These are phyloP conservation scores for Amphiprion clarkii DNA, from an alignment of 2,797 vertebrate species.

Conservation along the genomic window DNA sequence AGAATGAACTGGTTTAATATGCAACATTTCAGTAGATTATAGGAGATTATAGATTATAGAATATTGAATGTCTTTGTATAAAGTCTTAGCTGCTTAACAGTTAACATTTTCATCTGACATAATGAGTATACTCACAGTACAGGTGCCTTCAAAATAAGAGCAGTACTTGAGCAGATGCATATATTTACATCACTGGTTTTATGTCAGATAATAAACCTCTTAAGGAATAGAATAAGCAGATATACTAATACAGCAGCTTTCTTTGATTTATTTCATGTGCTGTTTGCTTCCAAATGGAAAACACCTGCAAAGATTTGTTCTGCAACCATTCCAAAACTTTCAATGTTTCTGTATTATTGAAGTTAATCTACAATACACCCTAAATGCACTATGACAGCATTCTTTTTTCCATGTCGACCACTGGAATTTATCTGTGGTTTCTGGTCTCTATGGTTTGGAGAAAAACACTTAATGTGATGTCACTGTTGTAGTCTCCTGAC, in stretches of 20 bases:
- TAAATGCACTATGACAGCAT: neutral
- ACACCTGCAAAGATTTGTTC: neutral
- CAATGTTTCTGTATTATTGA: conserved; percentile 7
- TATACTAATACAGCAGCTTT: neutral
- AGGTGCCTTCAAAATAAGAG: neutral
- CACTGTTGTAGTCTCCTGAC: conserved; percentile 59
- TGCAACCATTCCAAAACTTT: neutral
- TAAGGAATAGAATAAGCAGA: neutral
- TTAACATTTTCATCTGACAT: neutral
- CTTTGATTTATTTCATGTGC: conserved; percentile 1
- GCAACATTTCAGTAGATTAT: too few species aligned
- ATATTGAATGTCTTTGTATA: neutral
- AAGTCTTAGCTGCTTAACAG: neutral
- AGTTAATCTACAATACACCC: neutral
- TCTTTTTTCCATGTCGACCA: conserved; percentile 38
- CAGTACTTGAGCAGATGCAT: neutral
- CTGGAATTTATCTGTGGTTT: conserved; percentile 62
- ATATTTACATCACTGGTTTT: neutral
- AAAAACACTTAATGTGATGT: conserved; percentile 68
- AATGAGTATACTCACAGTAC: neutral
- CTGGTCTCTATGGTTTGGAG: conserved; percentile 55
- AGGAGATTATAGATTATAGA: too few species aligned
- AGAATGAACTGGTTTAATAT: too few species aligned
- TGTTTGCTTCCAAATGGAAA: neutral
- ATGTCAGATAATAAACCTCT: neutral